Conservation (phyloP, 2,113 vertebrate species). For the zebrafish (Danio rerio) region GRCz12tu NC_133188.1:31634001-31634500, state of each 20-base stretch:
- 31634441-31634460: no score
- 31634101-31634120: conserved; percentile 19
- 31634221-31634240: background rate
- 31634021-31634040: no score
- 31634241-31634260: conserved; percentile 18
- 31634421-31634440: no score
- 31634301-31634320: conserved; percentile 19
- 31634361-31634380: background rate
- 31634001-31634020: no score
- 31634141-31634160: conserved; percentile 24
- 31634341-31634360: conserved; percentile 6
- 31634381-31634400: no score
- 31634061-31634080: background rate
- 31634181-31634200: conserved; percentile 26
- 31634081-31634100: conserved; percentile 23
- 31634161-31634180: background rate
- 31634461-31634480: no score
- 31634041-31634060: no score
- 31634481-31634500: no score
- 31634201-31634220: conserved; percentile 36
- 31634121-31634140: conserved; percentile 18
- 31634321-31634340: conserved; percentile 28
- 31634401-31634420: no score
- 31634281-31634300: no score
- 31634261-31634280: no score